phyloP scores from a whole-genome alignment of 2,888 invertebrate genomes.

The Drosophila aldrichi region DNA sequence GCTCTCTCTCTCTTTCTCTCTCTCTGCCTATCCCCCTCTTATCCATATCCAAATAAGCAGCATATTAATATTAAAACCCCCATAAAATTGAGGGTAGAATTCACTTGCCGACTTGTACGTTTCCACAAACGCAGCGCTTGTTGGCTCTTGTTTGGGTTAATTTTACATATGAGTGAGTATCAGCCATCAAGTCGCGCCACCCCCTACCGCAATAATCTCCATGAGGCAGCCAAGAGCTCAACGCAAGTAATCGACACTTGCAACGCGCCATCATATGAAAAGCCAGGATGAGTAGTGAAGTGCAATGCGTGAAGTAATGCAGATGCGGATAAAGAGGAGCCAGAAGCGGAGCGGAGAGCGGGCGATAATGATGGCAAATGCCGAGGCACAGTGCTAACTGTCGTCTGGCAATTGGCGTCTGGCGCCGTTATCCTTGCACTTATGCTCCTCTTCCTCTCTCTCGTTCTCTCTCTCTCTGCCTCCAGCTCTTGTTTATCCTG shows the following conservation, averaged over 20 bases:
- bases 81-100: constrained; percentile 9
- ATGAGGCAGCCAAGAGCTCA: constrained; percentile 35
- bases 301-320: constrained; percentile 44
- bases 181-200: neutral
- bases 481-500: neutral
- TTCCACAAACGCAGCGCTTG: neutral
- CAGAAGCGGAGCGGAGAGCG: too few relatives aligned
- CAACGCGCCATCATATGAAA: constrained; percentile 24
- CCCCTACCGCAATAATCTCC: constrained; percentile 14
- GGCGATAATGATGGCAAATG: constrained; percentile 26
- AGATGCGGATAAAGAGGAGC: constrained; percentile 8
- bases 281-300: constrained; percentile 18
- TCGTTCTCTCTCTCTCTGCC: too few relatives aligned
- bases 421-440: constrained; percentile 26
- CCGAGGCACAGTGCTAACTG: constrained; percentile 41
- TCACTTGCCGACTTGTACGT: constrained; percentile 1
- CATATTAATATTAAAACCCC: constrained; percentile 21
- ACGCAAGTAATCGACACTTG: constrained; percentile 52
- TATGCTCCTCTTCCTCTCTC: neutral
- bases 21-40: neutral
- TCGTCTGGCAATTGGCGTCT: constrained; percentile 50
- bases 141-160: constrained; percentile 46
- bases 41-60: neutral
- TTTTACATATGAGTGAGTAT: constrained; percentile 46
- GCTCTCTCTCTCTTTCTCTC: neutral